A percentile compares a stretch with the other conserved stretches of the same genome.
Evolutionary conservation across 23 tunicate species (phyloP).

Genomic region (Ascidia mentula): DNA sequence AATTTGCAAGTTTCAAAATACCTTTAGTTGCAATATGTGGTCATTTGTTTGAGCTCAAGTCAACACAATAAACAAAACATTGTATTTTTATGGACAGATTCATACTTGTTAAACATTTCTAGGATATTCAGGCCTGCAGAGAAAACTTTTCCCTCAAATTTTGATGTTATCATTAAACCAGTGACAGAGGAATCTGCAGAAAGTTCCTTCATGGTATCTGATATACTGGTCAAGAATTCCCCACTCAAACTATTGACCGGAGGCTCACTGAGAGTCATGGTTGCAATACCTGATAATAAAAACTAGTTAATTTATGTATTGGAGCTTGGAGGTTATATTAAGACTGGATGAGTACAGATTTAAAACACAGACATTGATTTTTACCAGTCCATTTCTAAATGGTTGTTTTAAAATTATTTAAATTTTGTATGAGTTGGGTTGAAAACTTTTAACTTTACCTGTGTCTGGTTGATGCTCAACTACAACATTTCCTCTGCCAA

Average conservation of each 20-base stretch:
- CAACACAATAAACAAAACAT: too few species aligned
- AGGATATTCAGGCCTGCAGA: constrained; percentile 83
- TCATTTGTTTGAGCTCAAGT: too few species aligned
- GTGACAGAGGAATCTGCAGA: constrained; percentile 39
- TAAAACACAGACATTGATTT: too few species aligned
- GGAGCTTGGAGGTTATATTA: too few species aligned
- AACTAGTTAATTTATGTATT: background rate
- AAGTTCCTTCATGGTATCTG: constrained; percentile 44
- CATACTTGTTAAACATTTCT: constrained; percentile 52
- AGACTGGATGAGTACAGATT: too few species aligned
- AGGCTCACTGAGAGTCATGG: constrained; percentile 39
- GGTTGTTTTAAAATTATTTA: too few species aligned
- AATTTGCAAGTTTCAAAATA: too few species aligned
- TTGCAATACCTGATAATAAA: constrained; percentile 64
- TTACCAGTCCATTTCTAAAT: too few species aligned
- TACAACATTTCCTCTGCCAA: background rate
- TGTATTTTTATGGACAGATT: too few species aligned
- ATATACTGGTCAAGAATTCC: constrained; percentile 38
- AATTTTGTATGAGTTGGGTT: too few species aligned
- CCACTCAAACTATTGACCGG: constrained; percentile 70
- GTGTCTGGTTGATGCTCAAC: background rate
- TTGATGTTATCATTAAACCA: constrained; percentile 64
- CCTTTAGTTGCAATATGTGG: too few species aligned
- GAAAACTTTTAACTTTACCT: background rate
- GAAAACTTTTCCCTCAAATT: constrained; percentile 84